Conservation (phyloP, 2,888 invertebrate species). For the Melipona beecheii region DNA sequence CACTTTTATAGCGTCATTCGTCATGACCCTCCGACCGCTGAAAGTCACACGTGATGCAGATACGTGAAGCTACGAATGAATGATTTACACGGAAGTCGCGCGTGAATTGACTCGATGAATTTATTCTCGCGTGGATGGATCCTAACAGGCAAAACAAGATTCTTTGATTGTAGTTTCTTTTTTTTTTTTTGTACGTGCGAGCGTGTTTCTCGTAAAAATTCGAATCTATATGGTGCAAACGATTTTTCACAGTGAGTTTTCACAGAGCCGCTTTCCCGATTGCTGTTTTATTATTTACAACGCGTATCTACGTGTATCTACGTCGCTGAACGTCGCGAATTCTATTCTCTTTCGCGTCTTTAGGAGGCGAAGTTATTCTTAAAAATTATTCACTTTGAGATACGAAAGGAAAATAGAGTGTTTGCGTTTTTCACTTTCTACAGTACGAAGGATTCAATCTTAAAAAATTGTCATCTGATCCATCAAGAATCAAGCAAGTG, state of each 20-base stretch:
- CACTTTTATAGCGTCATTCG: constrained; percentile 39
- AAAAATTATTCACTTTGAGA: no score
- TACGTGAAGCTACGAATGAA: constrained; percentile 23
- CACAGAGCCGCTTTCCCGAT: not conserved
- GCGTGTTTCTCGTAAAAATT: not conserved
- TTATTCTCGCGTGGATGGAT: constrained; percentile 25
- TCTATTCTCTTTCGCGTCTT: not conserved
- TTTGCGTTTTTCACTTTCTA: no score
- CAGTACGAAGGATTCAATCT: no score
- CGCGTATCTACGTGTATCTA: not conserved
- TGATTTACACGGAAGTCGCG: constrained; percentile 32
- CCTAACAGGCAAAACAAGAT: constrained; percentile 1
- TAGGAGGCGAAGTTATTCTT: not conserved
- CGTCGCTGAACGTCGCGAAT: not conserved
- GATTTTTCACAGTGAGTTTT: not conserved
- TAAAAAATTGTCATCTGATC: no score
- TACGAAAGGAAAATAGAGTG: no score
- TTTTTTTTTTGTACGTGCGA: no score
- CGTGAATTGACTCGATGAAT: constrained; percentile 24
- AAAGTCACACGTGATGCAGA: constrained; percentile 24
- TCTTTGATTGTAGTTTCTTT: not conserved
- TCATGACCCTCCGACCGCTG: constrained; percentile 25
- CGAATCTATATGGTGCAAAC: not conserved
- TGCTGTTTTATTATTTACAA: not conserved
- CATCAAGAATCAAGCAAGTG: no score